Evolutionary conservation across 2,888 invertebrate genomes (phyloP), one percentile per base, ranked within the genome.

Genomic region (Eugnorisma glareosa): DNA sequence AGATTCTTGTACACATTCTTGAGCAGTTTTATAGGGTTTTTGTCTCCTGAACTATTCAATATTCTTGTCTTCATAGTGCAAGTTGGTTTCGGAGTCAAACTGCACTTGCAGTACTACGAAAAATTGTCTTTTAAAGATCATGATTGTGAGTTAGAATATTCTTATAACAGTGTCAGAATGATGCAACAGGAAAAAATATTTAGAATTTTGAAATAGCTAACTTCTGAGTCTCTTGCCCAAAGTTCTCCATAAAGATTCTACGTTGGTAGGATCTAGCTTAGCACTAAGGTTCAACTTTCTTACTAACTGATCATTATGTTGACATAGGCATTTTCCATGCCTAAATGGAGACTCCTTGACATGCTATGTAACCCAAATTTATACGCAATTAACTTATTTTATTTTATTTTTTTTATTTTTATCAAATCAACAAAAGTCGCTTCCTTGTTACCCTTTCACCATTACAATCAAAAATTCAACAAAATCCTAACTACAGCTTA

Each of bases 391-490:
- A n/a, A n/a, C n/a, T n/a, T n/a, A n/a, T n/a, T n/a, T n/a, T n/a
- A n/a, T n/a, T n/a, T n/a, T n/a, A n/a, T n/a, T n/a, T n/a, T n/a
- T n/a, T n/a, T n/a, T n/a, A n/a, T n/a, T n/a, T n/a, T n/a, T n/a
- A n/a, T n/a, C n/a, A n/a, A n/a, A n/a, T n/a, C 10, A 54, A 57
- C 28, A 59, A 57, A 31, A 8, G 7, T 59, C 59, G 31, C 31
- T 21, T 21, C 59, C 31, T 31, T 59, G 31, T 4, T 21, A 21
- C 18, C 28, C 7, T n/a, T 40, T 64, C 15, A 15, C 13, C 35
- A 48, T 37, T 24, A 24, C 24, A 51, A 69, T 63, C 2, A 54
- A 45, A 45, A 15, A 73, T 63, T 45, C 18, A 64, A 77, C 40
- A 67, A 59, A 35, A 10, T 11, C 51, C 35, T 6, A 40, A 63